phyloP scores from a whole-genome alignment of 2,888 invertebrate species.

The Hedychridium roseum region DNA sequence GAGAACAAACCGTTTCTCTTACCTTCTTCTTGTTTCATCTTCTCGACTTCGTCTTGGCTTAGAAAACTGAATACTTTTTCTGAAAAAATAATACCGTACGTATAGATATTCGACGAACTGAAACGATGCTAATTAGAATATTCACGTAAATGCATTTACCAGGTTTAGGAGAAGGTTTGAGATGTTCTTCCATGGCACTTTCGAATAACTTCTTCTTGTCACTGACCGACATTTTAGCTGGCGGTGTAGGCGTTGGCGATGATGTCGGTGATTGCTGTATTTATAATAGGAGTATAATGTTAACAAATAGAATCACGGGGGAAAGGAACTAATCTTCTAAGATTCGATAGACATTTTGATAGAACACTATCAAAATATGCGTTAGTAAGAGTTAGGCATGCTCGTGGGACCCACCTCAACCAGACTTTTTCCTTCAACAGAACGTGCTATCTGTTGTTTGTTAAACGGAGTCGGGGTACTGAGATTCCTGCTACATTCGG shows the following conservation, averaged over 20 bases:
- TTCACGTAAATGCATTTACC: conserved; percentile 66
- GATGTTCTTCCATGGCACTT: conserved; percentile 92
- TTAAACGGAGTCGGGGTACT: conserved; percentile 48
- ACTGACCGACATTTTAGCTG: conserved; percentile 87
- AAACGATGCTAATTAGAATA: too few species aligned
- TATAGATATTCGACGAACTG: not conserved
- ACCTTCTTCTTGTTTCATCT: conserved; percentile 91
- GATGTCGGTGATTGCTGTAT: conserved; percentile 66
- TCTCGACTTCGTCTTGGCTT: conserved; percentile 92
- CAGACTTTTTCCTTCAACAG: conserved; percentile 55
- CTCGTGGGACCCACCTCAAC: conserved; percentile 59
- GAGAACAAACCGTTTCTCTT: conserved; percentile 19
- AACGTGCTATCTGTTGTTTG: conserved; percentile 61
- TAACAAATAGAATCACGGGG: conserved; percentile 2
- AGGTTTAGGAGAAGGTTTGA: conserved; percentile 84
- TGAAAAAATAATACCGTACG: conserved; percentile 61
- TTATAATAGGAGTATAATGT: conserved; percentile 14
- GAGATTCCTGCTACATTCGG: conserved; percentile 43
- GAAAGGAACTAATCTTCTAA: not conserved
- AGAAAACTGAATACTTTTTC: conserved; percentile 93
- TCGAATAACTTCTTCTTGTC: conserved; percentile 96
- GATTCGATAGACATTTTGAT: not conserved
- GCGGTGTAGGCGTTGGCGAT: conserved; percentile 76
- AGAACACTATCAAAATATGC: not conserved
- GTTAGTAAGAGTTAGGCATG: conserved; percentile 37